Base-by-base conservation (phyloP, 2,113 vertebrate genomes). In the Barbus barbus region DNA sequence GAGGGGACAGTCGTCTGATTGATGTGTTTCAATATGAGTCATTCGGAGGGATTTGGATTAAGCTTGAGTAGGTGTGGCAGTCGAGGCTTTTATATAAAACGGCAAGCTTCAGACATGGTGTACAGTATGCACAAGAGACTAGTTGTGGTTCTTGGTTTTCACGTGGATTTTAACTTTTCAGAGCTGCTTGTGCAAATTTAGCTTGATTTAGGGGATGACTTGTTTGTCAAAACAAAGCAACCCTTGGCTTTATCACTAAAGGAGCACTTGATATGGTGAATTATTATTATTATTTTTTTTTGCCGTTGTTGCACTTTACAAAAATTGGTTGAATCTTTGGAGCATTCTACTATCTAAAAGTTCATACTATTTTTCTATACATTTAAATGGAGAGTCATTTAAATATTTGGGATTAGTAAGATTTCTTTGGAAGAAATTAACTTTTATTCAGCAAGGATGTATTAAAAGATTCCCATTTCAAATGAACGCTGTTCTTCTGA, bases 21-120 rank as follows among this genome's bases (percentile, higher is more conserved):
- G n/a, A 24, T 79, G 3, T 44, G 41, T 63, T 61, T 61, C 18
- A 46, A 26, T 28, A 9, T 4, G 18, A 22, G 38, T 67, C 16
- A 26, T 33, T 31, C 3, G 24, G 26, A 60, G 26, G 36, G 56
- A 44, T 79, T 63, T 63, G 77, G 77, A 16, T 67, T 80, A 80
- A 13, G 24, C 36, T 61, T 9, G 33, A 44, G 60, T 80, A 79
- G 38, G 60, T 80, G 38, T 67, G 60, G 18, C 60, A n/a, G 56
- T 78, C 36, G 2, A 11, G 16, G 31, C 14, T 78, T 78, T 61
- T 78, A 16, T 77, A n/a, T 56, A 12, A 58, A 36, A 58, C 44
- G 0, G 20, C 33, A 71, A n/a, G 33, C 31, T 38, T 4, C 4
- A 5, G 20, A 36, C 9, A 38, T 14, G 22, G 69, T 72, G 38